Evolutionary conservation across 1,140 invertebrate genomes (phyloP).

Genomic region (Drosophila varians): DNA sequence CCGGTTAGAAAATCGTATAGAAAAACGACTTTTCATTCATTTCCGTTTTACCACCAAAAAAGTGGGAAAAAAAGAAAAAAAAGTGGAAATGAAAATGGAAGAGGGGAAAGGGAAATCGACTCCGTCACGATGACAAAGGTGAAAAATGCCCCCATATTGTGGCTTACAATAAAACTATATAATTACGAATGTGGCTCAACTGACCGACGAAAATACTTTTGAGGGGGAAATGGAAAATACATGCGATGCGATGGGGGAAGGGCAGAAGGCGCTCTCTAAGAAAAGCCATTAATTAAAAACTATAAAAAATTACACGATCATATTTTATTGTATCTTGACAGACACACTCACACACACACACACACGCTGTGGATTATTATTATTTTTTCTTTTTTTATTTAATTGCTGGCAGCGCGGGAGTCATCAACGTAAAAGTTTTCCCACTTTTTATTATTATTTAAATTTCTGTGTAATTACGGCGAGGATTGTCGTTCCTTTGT

Average conservation of each 20-base stretch:
- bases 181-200: conserved; percentile 47
- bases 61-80: too few relatives aligned
- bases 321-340: conserved; percentile 42
- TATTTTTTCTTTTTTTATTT: conserved; percentile 50
- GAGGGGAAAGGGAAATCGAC: conserved; percentile 11
- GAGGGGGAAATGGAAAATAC: conserved; percentile 45
- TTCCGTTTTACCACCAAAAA: conserved; percentile 22
- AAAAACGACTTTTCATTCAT: conserved; percentile 44
- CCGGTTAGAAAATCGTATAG: conserved; percentile 1
- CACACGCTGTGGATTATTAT: conserved; percentile 51
- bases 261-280: conserved; percentile 47
- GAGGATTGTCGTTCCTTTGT: conserved; percentile 56
- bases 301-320: conserved; percentile 72
- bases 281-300: conserved; percentile 81
- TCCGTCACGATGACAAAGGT: conserved; percentile 42
- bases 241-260: conserved; percentile 4
- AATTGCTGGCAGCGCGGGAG: conserved; percentile 46
- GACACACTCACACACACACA: conserved; percentile 1
- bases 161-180: conserved; percentile 38
- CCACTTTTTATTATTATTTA: conserved; percentile 76
- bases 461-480: conserved; percentile 66
- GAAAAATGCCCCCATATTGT: conserved; percentile 26
- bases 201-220: conserved; percentile 43
- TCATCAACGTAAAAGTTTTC: conserved; percentile 53
- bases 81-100: conserved; percentile 10